phyloP scores from a whole-genome alignment of 1,140 invertebrate species.

The Parapsyche elsis region DNA sequence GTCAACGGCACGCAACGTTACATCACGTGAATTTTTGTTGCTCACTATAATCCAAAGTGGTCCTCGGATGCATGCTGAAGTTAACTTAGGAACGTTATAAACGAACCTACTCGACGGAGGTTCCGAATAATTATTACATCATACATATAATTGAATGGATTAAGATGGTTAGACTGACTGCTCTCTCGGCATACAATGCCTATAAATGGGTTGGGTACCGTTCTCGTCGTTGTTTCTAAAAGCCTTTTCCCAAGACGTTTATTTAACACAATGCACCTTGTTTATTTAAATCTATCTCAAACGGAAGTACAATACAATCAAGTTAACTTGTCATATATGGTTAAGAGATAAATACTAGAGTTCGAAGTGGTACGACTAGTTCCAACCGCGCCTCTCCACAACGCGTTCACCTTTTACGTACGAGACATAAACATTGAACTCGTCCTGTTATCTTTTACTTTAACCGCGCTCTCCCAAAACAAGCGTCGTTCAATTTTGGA shows the following conservation, averaged over 20 bases:
- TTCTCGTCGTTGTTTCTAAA: not conserved
- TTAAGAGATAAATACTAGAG: slow-evolving; percentile 9
- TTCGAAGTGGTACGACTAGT: not conserved
- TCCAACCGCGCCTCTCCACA: not conserved
- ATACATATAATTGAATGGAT: no score
- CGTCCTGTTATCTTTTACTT: slow-evolving; percentile 17
- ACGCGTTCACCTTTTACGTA: not conserved
- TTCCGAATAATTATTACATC: no score
- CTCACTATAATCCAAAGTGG: no score
- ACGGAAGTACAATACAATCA: slow-evolving; percentile 28
- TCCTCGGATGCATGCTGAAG: no score
- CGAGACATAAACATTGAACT: not conserved
- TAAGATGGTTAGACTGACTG: no score
- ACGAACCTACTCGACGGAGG: no score
- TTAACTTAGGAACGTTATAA: no score
- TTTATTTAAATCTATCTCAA: slow-evolving; percentile 27
- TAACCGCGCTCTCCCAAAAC: not conserved
- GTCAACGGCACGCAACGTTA: no score
- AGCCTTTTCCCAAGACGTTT: slow-evolving; percentile 12
- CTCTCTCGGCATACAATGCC: not conserved
- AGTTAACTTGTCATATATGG: slow-evolving; percentile 28
- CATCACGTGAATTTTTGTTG: no score
- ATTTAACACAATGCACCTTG: slow-evolving; percentile 6
- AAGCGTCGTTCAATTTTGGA: not conserved
- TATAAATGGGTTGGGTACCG: not conserved